Evolutionary conservation across 2,113 vertebrate genomes (phyloP).

Genomic region (Onychorhynchus coronatus): DNA sequence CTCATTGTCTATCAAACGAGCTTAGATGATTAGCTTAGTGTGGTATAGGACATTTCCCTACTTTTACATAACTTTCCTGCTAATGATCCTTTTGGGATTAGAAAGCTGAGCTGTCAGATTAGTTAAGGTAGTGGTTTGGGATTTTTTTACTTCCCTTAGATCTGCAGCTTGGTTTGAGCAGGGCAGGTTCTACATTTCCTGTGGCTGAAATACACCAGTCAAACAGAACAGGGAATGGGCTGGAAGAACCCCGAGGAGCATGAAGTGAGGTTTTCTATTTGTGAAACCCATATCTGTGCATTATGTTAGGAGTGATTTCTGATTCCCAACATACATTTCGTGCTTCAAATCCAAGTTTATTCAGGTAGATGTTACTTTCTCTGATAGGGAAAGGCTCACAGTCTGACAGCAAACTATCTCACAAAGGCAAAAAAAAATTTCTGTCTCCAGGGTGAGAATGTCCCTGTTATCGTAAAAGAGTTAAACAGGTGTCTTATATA

Average conservation of each 20-base stretch:
- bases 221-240: neutral
- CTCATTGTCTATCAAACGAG: neutral
- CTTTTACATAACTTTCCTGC: neutral
- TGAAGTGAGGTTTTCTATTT: neutral
- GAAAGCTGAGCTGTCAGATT: neutral
- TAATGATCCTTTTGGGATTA: neutral
- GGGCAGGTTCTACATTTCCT: neutral
- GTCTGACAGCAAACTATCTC: neutral
- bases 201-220: neutral
- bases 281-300: neutral
- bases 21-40: neutral
- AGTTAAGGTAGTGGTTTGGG: neutral
- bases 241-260: neutral
- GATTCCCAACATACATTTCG: neutral
- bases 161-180: neutral
- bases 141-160: neutral
- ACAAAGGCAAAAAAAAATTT: neutral
- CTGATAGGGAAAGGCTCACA: neutral
- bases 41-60: neutral
- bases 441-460: neutral
- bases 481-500: neutral
- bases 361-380: neutral
- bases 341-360: neutral
- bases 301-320: neutral
- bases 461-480: neutral